Percentiles rank a stretch among this genome's conserved stretches.
Conservation (phyloP, 2,797 vertebrate genomes). For the Coilia nasus region DNA sequence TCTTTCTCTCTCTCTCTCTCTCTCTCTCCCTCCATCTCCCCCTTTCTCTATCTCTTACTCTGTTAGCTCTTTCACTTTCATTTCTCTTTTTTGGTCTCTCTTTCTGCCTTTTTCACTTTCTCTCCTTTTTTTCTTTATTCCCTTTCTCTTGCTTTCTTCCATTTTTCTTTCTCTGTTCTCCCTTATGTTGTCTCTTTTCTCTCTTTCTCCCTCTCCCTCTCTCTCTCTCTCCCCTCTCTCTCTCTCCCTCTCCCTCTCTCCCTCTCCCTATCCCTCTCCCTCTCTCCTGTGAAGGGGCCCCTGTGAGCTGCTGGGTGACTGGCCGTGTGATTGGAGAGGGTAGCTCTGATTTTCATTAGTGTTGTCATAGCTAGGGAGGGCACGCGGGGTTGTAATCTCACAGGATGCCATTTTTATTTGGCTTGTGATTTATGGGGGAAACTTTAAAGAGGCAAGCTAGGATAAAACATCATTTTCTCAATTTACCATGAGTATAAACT, state of each 20-base stretch:
- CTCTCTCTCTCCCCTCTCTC: slow-evolving; percentile 8
- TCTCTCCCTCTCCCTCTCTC: background rate
- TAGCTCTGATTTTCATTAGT: slow-evolving; percentile 21
- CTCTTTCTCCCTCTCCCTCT: background rate
- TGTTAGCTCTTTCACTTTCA: background rate
- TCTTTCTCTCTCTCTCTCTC: background rate
- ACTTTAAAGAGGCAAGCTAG: slow-evolving; percentile 6
- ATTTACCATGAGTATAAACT: slow-evolving; percentile 22
- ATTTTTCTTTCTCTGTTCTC: background rate
- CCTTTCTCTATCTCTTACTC: background rate
- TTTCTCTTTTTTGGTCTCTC: background rate
- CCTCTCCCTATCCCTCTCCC: background rate
- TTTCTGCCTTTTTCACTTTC: slow-evolving; percentile 13
- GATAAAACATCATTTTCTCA: slow-evolving; percentile 25
- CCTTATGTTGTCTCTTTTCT: background rate
- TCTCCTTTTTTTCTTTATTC: background rate
- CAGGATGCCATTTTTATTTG: background rate
- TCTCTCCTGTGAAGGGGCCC: background rate
- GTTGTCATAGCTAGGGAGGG: slow-evolving; percentile 20
- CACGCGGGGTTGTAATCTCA: background rate
- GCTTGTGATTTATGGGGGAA: slow-evolving; percentile 11
- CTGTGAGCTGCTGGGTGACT: background rate
- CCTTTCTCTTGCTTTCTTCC: background rate
- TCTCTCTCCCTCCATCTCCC: background rate
- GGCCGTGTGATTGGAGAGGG: background rate